Base-by-base conservation (phyloP, 1,140 invertebrate species). In the Aphelinus certus region DNA sequence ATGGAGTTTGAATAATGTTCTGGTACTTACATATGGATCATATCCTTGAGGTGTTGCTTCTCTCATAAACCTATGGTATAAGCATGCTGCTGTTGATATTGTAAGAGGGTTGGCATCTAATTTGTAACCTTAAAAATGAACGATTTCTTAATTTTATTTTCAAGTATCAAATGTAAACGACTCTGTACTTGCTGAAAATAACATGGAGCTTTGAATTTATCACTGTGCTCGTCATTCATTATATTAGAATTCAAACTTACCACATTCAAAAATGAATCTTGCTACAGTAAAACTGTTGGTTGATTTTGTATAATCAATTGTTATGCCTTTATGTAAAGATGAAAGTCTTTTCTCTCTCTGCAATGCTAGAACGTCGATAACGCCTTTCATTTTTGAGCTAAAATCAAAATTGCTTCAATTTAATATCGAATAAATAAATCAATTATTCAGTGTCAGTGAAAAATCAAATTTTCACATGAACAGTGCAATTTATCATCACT, bases 1-100 rank as follows among this genome's bases (percentile, higher is more conserved):
- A 26, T 26, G 26, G 26, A 26, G 26, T 26, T 26, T 26, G 26
- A 26, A 26, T 26, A 26, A 26, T 26, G 26, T 26, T 26, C 26
- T 26, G 26, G 26, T 26, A 26, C 90, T 91, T 88, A 94, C 95
- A 89, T 94, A 97, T 81, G 91, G 92, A 82, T 97, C 96, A 87
- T 96, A 97, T 74, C 93, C 92, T 57, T 91, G 90, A 61, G 91
- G 88, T 53, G 93, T 91, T 60, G 93, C 92, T 88, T 95, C 92
- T 83, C 92, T 92, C 84, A 94, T 95, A 88, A 97, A 97, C 81
- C 93, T 93, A 81, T 98, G 96, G 84, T 94, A 97, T 68, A 97
- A 90, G 76, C 93, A 91, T 53, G 94, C 92, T 42, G 96, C 96
- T 42, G 95, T 95, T 9, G 96, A 94, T 62, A 96, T 90, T 2